Evolutionary conservation across 2,113 vertebrate species (phyloP).

Genomic region (Todiramphus saurophagus): DNA sequence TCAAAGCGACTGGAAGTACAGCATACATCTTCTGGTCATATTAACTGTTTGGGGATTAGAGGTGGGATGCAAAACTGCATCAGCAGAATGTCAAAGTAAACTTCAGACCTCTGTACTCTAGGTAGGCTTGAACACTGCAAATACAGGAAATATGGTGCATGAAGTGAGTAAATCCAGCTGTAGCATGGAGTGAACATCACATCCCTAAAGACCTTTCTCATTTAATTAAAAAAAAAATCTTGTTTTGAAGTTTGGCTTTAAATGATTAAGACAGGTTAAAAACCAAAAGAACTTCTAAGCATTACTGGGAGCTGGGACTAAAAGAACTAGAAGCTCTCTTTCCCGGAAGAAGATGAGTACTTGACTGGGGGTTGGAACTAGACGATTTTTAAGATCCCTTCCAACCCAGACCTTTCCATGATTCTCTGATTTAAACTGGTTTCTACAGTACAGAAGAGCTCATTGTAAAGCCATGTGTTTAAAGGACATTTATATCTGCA

Average conservation of each 20-base stretch:
- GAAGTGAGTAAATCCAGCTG: background rate
- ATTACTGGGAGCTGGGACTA: background rate
- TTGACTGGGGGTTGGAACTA: background rate
- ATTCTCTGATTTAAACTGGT: background rate
- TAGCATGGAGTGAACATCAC: background rate
- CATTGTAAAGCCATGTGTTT: background rate
- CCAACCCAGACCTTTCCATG: too few species aligned
- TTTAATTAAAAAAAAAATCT: background rate
- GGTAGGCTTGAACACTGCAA: background rate
- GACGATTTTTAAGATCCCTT: too few species aligned
- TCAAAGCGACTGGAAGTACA: background rate
- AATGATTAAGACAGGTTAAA: background rate
- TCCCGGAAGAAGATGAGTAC: background rate
- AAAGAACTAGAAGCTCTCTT: background rate
- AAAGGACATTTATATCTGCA: background rate
- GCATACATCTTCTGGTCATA: background rate
- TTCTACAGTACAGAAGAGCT: background rate
- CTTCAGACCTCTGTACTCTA: background rate
- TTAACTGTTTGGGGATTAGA: background rate
- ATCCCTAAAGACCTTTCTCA: background rate
- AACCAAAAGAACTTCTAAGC: background rate
- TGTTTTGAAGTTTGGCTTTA: background rate
- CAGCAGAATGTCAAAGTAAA: background rate
- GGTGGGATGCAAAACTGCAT: background rate
- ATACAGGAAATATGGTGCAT: background rate